Base-by-base conservation (phyloP, 35 echinoderm and acorn worm genomes). In the Eucidaris tribuloides region DNA sequence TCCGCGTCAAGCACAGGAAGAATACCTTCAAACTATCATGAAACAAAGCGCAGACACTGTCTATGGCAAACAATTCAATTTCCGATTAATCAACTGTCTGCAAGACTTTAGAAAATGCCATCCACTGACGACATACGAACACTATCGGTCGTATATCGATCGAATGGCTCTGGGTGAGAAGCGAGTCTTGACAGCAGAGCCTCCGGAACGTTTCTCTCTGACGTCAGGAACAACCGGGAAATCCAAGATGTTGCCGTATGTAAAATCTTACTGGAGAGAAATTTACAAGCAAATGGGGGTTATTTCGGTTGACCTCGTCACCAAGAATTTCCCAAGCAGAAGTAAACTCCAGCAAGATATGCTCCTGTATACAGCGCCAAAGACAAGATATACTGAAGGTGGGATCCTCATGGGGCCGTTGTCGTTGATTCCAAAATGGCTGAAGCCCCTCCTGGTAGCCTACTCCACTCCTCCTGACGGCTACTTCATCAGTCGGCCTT, bases 141-240 rank as follows among this genome's bases (percentile, higher is more conserved):
- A 84, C 29, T 94, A 89, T 46, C 28, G 79, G 38, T 30, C 64
- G 23, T 94, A 84, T 40, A 50, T 94, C 18, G 63, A 89, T n/a
- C 49, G 86, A 34, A 86, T 94, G 38, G 56, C 62, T 15, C 81
- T 79, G 23, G 92, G 92, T 0, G 91, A 94, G 42, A 30, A 71
- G 36, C 79, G 85, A 40, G 81, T 94, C 38, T 66, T 94, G 58
- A 89, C 86, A 14, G 58, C 70, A 2, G 62, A 84, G 15, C 71
- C 35, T 28, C 38, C 71, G 13, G 82, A 24, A 3, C 56, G 82
- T 3, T 74, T 89, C 65, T 42, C 61, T 33, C 20, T 94, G 19
- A 94, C 82, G 0, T 89, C 82, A 9, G 92, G 87, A 32, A 94
- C 87, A 11, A 81, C 81, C 0, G 92, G 87, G 5, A 81, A 82